Evolutionary conservation across 2,113 vertebrate genomes (phyloP).

Genomic region (Pygoscelis antarcticus): DNA sequence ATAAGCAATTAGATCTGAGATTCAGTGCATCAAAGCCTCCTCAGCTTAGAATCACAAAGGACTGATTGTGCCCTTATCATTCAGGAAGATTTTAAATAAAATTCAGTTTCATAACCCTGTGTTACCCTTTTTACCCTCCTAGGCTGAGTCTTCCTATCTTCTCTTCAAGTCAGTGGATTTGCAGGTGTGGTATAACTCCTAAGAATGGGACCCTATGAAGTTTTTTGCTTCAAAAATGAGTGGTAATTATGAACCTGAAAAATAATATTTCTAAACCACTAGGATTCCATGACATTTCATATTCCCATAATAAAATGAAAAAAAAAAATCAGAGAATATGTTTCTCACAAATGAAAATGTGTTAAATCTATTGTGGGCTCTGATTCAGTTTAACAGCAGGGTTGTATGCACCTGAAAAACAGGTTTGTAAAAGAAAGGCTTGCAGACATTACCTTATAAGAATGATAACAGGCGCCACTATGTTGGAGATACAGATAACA

Average conservation of each 20-base stretch:
- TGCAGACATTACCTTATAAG: not conserved
- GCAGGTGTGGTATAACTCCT: not conserved
- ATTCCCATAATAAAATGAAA: not conserved
- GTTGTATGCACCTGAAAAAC: not conserved
- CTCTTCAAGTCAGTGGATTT: not conserved
- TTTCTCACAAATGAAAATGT: not conserved
- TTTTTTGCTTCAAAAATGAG: not conserved
- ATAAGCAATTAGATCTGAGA: not conserved
- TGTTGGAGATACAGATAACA: not conserved
- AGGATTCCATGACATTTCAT: not conserved
- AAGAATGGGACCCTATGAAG: not conserved
- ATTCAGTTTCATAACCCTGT: not conserved
- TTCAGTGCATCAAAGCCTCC: not conserved
- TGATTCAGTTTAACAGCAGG: not conserved
- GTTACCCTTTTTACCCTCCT: not conserved
- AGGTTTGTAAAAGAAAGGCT: not conserved
- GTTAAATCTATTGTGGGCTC: not conserved
- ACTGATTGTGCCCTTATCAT: accelerated
- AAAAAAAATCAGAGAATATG: not conserved
- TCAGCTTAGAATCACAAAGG: not conserved
- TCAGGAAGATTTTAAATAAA: not conserved
- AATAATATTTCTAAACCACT: not conserved
- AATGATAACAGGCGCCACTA: not conserved
- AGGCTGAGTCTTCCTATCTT: not conserved
- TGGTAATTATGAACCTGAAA: not conserved